Evolutionary conservation across 2,888 invertebrate species (phyloP).

Genomic region (Phania funesta): DNA sequence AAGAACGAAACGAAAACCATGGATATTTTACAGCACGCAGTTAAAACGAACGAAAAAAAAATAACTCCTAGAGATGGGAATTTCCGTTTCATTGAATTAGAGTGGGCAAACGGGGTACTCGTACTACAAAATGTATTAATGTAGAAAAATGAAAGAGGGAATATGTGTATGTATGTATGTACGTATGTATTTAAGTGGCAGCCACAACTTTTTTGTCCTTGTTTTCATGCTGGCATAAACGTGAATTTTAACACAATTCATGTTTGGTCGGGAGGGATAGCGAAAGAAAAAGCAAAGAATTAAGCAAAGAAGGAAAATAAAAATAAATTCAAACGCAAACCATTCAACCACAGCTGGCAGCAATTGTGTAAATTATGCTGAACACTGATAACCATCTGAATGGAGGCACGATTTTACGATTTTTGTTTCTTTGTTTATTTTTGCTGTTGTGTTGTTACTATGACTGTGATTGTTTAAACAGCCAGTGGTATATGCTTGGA

Average conservation of each 20-base stretch:
- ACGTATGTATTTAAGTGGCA: no score
- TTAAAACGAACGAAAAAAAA: constrained; percentile 23
- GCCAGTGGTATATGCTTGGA: constrained; percentile 32
- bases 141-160: constrained; percentile 28
- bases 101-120: constrained; percentile 46
- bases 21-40: constrained; percentile 58
- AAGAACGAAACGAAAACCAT: constrained; percentile 41
- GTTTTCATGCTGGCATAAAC: constrained; percentile 21
- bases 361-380: constrained; percentile 75
- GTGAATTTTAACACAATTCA: constrained; percentile 63
- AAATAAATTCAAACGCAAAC: constrained; percentile 48
- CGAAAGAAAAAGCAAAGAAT: constrained; percentile 11
- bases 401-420: constrained; percentile 65
- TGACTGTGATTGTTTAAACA: constrained; percentile 49
- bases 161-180: no score
- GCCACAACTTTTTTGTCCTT: constrained; percentile 47
- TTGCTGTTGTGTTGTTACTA: constrained; percentile 1
- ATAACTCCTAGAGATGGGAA: constrained; percentile 56
- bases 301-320: constrained; percentile 3
- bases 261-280: constrained; percentile 40
- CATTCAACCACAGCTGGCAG: constrained; percentile 71
- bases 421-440: constrained; percentile 6
- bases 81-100: constrained; percentile 52
- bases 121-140: not conserved
- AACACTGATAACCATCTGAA: constrained; percentile 72